Percentiles rank a stretch among this genome's conserved stretches.
These are phyloP conservation scores for Macquaria ambigua DNA, from an alignment of 2,113 vertebrate genomes.

Conservation along the genomic window DNA sequence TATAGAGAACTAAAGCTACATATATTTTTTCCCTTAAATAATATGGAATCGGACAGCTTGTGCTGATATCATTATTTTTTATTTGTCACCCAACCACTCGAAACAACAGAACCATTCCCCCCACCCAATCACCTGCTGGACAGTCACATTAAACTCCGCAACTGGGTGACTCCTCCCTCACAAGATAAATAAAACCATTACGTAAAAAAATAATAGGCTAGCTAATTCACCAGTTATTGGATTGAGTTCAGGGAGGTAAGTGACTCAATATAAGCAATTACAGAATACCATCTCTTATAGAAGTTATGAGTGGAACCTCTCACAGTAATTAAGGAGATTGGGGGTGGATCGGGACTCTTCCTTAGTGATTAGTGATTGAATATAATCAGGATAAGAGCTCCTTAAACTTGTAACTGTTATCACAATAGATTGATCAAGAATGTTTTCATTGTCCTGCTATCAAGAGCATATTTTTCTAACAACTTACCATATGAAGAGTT, in stretches of 20 bases:
- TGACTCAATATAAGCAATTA: neutral
- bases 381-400: neutral
- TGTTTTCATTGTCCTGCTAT: slow-evolving; percentile 6
- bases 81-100: too few relatives aligned
- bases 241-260: neutral
- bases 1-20: neutral
- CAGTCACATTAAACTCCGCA: neutral
- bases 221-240: neutral
- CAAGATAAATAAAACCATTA: neutral
- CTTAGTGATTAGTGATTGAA: neutral
- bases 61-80: neutral
- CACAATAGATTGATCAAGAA: slow-evolving; percentile 25
- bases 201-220: too few relatives aligned
- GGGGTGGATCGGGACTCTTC: neutral
- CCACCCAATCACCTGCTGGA: neutral
- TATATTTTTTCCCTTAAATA: neutral
- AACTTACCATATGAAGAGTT: slow-evolving; percentile 28
- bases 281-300: neutral
- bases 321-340: neutral
- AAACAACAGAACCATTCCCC: too few relatives aligned
- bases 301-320: neutral
- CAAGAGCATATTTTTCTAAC: slow-evolving; percentile 15
- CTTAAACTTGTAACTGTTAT: neutral
- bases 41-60: neutral
- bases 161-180: neutral